Evolutionary conservation across 2,888 invertebrate genomes (phyloP), one percentile per base, ranked within the genome.

Genomic region (Furcula furcula): DNA sequence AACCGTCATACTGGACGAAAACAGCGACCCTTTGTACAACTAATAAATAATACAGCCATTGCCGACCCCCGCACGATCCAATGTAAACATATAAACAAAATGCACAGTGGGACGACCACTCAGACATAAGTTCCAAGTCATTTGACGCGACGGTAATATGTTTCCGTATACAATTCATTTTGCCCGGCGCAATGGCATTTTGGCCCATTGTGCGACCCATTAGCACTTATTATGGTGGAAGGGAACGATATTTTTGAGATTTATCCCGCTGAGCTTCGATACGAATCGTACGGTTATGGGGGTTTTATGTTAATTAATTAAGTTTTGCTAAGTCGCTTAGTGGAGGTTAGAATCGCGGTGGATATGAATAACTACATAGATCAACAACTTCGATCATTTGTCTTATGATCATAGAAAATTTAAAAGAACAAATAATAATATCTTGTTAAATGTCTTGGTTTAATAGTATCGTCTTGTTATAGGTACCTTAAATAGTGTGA

Each of bases 281-380:
- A 68, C 73, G 78, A 81, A 76, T 80, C 76, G 70, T 58, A 56
- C 40, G 30, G 63, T 67, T 65, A 77, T 73, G 55, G 67, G 55
- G 64, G 70, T 75, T 72, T 80, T 78, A 84, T 84, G 83, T 56
- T 76, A 82, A 83, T 81, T 46, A 46, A 26, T 26, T n/a, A n/a
- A 14, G 38, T 59, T 58, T 49, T 16, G 15, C 20, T 23, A 31
- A 35, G 46, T 37, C 28, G 37, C 41, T 33, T 42, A 29, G 31
- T 13, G 22, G 35, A 19, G 31, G 29, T 36, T 39, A 25, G n/a
- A n/a, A n/a, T n/a, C n/a, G n/a, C n/a, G n/a, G n/a, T n/a, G n/a
- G n/a, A n/a, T n/a, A n/a, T n/a, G n/a, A n/a, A n/a, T n/a, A n/a
- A n/a, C n/a, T n/a, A n/a, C n/a, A n/a, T n/a, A n/a, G n/a, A n/a